Evolutionary conservation across 2,888 invertebrate genomes (phyloP).

Genomic region (Gonocerus acuteangulatus): DNA sequence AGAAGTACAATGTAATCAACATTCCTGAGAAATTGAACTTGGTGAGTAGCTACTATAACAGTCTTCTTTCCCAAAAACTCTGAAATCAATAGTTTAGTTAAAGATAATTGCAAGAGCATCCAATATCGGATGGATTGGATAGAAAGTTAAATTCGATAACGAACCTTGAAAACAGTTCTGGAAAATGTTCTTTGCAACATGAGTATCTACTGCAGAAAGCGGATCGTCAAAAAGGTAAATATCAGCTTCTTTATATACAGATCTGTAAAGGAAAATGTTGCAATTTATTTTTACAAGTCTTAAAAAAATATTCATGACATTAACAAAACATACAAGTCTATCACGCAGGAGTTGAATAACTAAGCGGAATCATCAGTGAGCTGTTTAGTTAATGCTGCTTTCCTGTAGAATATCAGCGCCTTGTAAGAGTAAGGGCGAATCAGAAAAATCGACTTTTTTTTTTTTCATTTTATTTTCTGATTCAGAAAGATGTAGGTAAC

Average conservation of each 20-base stretch:
- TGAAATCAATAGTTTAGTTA: constrained; percentile 32
- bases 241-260: constrained; percentile 67
- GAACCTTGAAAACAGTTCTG: constrained; percentile 57
- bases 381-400: too few relatives aligned
- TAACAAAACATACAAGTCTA: background rate
- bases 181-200: constrained; percentile 66
- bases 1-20: constrained; percentile 58
- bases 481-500: too few relatives aligned
- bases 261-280: constrained; percentile 44
- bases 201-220: constrained; percentile 68
- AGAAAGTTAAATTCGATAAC: too few relatives aligned
- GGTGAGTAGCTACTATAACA: constrained; percentile 73
- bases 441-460: too few relatives aligned
- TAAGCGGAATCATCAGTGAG: too few relatives aligned
- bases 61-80: constrained; percentile 56
- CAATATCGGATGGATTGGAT: too few relatives aligned
- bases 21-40: constrained; percentile 65
- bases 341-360: too few relatives aligned
- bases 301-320: background rate
- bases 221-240: constrained; percentile 75
- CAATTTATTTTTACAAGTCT: background rate
- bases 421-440: too few relatives aligned
- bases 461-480: too few relatives aligned
- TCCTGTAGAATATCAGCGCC: too few relatives aligned
- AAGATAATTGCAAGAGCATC: too few relatives aligned